Evolutionary conservation across 2,888 invertebrate genomes (phyloP).

Genomic region (Drosophila tanythrix): DNA sequence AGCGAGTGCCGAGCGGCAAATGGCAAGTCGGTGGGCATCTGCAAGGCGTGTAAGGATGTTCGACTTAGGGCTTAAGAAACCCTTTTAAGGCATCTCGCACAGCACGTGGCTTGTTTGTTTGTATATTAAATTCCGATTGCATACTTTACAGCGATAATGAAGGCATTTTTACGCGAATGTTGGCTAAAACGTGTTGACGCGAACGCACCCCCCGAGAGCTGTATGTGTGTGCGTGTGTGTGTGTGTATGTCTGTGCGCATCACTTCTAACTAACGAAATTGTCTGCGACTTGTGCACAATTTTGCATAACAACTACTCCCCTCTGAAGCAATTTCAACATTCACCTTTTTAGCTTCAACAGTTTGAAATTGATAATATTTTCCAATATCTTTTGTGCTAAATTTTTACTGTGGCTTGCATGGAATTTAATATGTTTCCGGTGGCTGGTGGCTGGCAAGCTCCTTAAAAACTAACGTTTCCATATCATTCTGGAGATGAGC

Average conservation of each 20-base stretch:
- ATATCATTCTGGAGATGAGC: not conserved
- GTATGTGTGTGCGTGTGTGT: not conserved
- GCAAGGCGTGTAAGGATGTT: conserved; percentile 1
- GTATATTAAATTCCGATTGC: conserved; percentile 66
- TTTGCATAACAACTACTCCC: not conserved
- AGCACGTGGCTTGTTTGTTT: conserved; percentile 63
- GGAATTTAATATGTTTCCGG: too few relatives aligned
- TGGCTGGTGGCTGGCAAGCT: too few relatives aligned
- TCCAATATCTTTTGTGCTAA: not conserved
- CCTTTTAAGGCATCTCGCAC: conserved; percentile 42
- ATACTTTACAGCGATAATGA: conserved; percentile 73
- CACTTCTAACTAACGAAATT: conserved; percentile 23
- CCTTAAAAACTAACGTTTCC: too few relatives aligned
- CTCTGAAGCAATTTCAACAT: not conserved
- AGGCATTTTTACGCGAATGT: conserved; percentile 58
- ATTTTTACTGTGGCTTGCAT: too few relatives aligned
- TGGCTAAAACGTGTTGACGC: conserved; percentile 1
- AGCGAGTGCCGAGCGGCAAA: not conserved
- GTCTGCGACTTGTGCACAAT: not conserved
- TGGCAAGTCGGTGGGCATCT: not conserved
- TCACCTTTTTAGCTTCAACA: not conserved
- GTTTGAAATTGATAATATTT: not conserved
- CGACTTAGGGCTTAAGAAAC: conserved; percentile 17
- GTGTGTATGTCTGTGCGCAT: not conserved
- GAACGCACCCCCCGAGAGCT: not conserved